Conservation (phyloP, 2,113 vertebrate genomes). For the Elgaria multicarinata region DNA sequence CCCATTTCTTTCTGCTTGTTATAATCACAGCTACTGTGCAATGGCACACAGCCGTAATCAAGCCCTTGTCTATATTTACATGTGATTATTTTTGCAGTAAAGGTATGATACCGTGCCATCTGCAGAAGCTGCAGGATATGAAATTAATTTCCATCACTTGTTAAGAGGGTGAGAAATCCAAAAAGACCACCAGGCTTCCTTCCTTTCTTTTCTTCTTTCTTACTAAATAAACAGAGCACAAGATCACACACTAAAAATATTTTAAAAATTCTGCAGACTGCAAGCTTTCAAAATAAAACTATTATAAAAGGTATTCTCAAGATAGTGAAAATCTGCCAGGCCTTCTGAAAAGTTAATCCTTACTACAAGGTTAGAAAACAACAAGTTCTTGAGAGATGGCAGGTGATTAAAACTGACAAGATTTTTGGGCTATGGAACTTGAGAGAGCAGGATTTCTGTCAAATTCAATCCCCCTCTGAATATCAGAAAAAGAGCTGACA, state of each 20-base stretch:
- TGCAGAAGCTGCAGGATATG: constrained; percentile 46
- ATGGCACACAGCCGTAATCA: background rate
- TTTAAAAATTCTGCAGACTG: background rate
- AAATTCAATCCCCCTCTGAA: constrained; percentile 23
- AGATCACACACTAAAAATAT: constrained; percentile 24
- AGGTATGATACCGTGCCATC: constrained; percentile 6
- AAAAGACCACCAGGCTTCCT: constrained; percentile 23
- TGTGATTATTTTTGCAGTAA: constrained; percentile 10
- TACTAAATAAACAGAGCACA: constrained; percentile 6
- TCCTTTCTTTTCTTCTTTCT: background rate
- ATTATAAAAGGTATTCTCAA: background rate
- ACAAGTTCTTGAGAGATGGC: constrained; percentile 31
- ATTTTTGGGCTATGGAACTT: background rate
- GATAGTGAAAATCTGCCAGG: background rate
- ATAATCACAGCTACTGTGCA: background rate
- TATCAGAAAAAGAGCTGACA: constrained; percentile 29
- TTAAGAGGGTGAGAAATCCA: constrained; percentile 27
- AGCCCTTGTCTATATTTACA: constrained; percentile 18
- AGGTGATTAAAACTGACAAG: constrained; percentile 44
- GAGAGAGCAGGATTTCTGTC: constrained; percentile 17
- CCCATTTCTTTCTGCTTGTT: background rate
- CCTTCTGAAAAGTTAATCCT: constrained; percentile 33
- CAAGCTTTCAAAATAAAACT: rapidly evolving
- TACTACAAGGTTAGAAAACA: constrained; percentile 30
- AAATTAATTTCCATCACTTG: constrained; percentile 46